phyloP scores from a whole-genome alignment of 2,888 invertebrate genomes.

The Aleiodes testaceus region DNA sequence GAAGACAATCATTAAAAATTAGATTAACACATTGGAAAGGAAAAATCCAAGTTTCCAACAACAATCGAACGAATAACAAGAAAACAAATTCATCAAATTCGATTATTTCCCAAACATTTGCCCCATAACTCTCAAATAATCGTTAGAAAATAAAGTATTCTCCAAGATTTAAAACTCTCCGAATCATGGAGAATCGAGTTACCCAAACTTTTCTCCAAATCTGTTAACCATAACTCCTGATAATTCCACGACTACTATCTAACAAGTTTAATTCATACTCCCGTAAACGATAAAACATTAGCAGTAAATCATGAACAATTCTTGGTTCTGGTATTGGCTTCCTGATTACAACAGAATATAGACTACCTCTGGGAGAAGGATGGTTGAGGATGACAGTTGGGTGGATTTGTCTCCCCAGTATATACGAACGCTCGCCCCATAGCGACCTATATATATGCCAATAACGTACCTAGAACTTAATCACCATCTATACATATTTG shows the following conservation, averaged over 20 bases:
- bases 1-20: no score
- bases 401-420: constrained; percentile 41
- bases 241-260: background rate
- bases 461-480: constrained; percentile 50
- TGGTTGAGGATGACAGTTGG: constrained; percentile 46
- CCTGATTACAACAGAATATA: constrained; percentile 48
- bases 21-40: no score
- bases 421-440: constrained; percentile 28
- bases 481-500: constrained; percentile 47
- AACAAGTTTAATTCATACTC: background rate
- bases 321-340: constrained; percentile 48
- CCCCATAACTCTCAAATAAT: no score
- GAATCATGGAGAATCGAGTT: background rate
- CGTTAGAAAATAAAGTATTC: no score
- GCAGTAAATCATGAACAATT: constrained; percentile 49
- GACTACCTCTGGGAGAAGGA: constrained; percentile 31
- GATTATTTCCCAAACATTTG: no score
- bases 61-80: no score
- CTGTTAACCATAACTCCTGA: constrained; percentile 18
- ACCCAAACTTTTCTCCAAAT: background rate
- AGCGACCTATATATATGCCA: constrained; percentile 39
- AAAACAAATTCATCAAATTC: no score
- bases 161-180: background rate
- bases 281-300: constrained; percentile 34
- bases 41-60: no score